Evolutionary conservation across 2,888 invertebrate species (phyloP).

Genomic region (Steromphala cineraria): DNA sequence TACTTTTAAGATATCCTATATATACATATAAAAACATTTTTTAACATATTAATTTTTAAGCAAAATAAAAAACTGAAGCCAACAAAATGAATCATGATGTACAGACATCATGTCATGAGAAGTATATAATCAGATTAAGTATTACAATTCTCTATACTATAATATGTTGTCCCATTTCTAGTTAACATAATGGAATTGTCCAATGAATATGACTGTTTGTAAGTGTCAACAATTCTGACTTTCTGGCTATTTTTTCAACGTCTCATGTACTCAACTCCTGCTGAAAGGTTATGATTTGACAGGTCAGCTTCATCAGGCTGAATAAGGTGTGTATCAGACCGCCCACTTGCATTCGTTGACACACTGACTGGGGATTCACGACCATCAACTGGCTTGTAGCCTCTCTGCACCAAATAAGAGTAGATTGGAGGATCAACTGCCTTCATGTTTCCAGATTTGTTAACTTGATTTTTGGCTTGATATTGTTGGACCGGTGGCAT

Average conservation of each 20-base stretch:
- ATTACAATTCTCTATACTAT: too few relatives aligned
- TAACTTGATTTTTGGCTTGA: constrained; percentile 24
- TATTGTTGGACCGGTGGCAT: constrained; percentile 23
- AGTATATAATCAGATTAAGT: too few relatives aligned
- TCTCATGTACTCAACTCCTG: constrained; percentile 27
- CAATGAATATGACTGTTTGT: not conserved
- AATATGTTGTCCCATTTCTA: too few relatives aligned
- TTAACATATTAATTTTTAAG: too few relatives aligned
- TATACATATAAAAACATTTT: too few relatives aligned
- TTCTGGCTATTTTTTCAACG: not conserved
- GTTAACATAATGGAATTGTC: not conserved
- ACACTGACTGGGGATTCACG: constrained; percentile 42
- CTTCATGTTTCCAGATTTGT: constrained; percentile 32
- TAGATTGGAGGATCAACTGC: constrained; percentile 60
- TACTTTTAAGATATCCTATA: too few relatives aligned
- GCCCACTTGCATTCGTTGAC: constrained; percentile 45
- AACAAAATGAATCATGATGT: too few relatives aligned
- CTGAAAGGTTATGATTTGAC: not conserved
- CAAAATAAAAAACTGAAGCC: too few relatives aligned
- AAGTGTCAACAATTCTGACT: not conserved
- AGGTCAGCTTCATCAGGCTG: not conserved
- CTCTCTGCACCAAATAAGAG: constrained; percentile 65
- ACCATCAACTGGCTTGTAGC: constrained; percentile 58
- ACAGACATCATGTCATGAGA: too few relatives aligned
- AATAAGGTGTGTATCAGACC: constrained; percentile 37